A percentile compares a stretch with the other conserved stretches of the same genome.
phyloP scores from a whole-genome alignment of 64 coral and sea anemone genomes.

The Stichodactyla helianthus region DNA sequence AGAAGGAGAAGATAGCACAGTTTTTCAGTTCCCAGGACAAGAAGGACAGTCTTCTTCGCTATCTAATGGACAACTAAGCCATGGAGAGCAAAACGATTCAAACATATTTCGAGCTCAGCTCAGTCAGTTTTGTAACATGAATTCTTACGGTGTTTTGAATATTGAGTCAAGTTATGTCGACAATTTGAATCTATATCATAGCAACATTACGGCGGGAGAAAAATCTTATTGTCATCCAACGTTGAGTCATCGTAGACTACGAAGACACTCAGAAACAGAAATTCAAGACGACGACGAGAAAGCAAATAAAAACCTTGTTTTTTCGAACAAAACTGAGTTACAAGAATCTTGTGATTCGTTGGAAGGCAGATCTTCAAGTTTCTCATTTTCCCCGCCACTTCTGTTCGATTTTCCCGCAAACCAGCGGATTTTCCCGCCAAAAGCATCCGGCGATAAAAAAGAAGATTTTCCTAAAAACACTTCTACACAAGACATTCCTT shows the following conservation, averaged over 20 bases:
- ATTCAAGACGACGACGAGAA: neutral
- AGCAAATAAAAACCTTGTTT: neutral
- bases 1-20: slow-evolving; percentile 16
- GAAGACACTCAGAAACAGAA: neutral
- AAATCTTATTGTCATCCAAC: neutral
- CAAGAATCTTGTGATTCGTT: neutral
- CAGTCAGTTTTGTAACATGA: neutral
- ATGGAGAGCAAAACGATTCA: neutral
- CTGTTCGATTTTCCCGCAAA: neutral
- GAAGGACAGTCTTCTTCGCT: neutral
- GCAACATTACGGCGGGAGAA: neutral
- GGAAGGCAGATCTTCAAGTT: neutral
- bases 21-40: slow-evolving; percentile 33
- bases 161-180: neutral
- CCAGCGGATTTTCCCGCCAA: neutral
- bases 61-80: neutral
- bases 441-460: neutral
- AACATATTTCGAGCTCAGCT: neutral
- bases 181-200: neutral
- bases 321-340: neutral
- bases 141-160: neutral
- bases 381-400: neutral
- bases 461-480: neutral
- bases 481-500: neutral
- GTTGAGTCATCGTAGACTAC: neutral